These are phyloP conservation scores for Zosterops hypoxanthus DNA, from an alignment of 2,113 vertebrate species.

Conservation along the genomic window DNA sequence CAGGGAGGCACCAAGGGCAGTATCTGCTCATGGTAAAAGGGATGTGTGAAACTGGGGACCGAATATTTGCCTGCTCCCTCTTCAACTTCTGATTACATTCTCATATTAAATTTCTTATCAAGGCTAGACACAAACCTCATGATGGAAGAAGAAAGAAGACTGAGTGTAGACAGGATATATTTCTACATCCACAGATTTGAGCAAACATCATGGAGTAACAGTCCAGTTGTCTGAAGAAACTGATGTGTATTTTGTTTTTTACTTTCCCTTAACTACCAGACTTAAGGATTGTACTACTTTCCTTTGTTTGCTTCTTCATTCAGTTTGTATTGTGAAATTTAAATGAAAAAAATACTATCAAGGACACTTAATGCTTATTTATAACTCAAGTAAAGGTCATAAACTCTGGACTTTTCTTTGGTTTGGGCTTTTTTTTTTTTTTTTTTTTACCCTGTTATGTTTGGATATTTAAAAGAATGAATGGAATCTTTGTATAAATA, in stretches of 20 bases:
- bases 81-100: neutral
- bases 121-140: neutral
- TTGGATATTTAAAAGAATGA: neutral
- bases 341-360: neutral
- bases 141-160: neutral
- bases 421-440: neutral
- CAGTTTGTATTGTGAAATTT: neutral
- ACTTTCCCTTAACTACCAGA: neutral
- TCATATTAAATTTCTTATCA: neutral
- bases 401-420: neutral
- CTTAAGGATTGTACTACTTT: neutral
- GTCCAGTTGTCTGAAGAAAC: neutral
- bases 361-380: neutral
- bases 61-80: neutral
- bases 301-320: neutral
- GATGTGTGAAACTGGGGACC: accelerated
- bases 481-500: neutral
- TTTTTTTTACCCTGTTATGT: neutral
- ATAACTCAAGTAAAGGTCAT: neutral
- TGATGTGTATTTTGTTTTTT: neutral
- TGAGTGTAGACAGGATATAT: neutral
- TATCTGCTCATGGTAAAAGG: neutral
- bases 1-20: neutral
- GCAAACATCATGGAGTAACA: neutral
- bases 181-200: neutral